These are phyloP conservation scores for Scytalopus superciliaris DNA, from an alignment of 2,113 vertebrate genomes.

Conservation along the genomic window DNA sequence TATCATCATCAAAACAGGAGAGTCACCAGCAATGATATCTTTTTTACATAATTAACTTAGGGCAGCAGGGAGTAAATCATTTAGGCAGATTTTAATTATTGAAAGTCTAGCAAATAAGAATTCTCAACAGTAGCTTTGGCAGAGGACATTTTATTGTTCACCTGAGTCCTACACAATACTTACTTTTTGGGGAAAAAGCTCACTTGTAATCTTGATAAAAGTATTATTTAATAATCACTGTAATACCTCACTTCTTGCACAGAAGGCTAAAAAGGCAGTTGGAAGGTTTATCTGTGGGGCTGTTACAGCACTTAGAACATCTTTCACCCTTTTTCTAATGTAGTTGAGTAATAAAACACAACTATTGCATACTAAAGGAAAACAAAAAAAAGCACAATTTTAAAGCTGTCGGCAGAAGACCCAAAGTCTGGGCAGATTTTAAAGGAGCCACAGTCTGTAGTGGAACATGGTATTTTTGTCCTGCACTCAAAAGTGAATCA, in stretches of 20 bases:
- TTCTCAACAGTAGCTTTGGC: neutral
- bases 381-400: neutral
- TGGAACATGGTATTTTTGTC: neutral
- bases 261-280: neutral
- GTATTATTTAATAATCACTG: neutral
- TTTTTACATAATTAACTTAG: conserved; percentile 53
- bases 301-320: neutral
- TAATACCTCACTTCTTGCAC: neutral
- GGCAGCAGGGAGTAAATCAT: conserved; percentile 37
- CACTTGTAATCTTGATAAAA: neutral
- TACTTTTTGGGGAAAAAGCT: neutral
- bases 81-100: conserved; percentile 57
- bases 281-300: neutral
- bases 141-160: neutral
- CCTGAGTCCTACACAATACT: neutral
- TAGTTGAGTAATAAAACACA: neutral
- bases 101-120: conserved; percentile 25
- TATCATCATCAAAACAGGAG: conserved; percentile 42
- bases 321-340: conserved; percentile 1
- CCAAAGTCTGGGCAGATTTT: neutral
- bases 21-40: conserved; percentile 9
- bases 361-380: neutral
- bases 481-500: neutral
- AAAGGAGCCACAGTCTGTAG: neutral
- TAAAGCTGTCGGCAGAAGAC: neutral